Base-by-base conservation (phyloP, 35 echinoderm and acorn worm species). In the Ophiothrix spiculata region DNA sequence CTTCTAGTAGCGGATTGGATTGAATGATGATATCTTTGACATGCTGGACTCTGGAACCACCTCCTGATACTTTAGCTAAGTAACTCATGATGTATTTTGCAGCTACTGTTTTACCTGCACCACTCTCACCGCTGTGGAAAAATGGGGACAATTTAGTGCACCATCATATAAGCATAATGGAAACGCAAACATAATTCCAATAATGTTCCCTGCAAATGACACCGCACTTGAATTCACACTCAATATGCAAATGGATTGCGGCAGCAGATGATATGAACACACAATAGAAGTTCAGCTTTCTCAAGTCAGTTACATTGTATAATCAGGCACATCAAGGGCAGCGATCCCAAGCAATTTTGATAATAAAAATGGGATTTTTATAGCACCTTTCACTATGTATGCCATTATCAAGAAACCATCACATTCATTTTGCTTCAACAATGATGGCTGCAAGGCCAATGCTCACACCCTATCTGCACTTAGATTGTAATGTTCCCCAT, bases 21-120 rank as follows among this genome's bases (percentile, higher is more conserved):
- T 99, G 96, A 80, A 99, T 99, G 82, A 98, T 99, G 83, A 99
- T 94, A 56, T 99, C 96, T 75, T 99, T 99, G 85, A 99, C 96
- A 76, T 99, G 96, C 74, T 99, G 96, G 16, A 98, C 95, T 74
- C 83, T 99, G 31, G 81, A 36, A 10, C 96, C 92, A 1, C 96
- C 96, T 33, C 95, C 95, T 19, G 96, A 99, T 14, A 99, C 92
- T 74, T 90, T 99, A 37, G 96, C 96, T 39, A 99, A 91, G 92
- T 99, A 99, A 19, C 80, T 76, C 96, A 94, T 99, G 80, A 94
- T 99, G 79, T 94, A 99, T 80, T 99, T 99, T 86, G 92, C 92
- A 39, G 96, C 96, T 16, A 99, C 96, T 0, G 96, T 99, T 75
- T 99, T 99, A 25, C 96, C 96, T 15, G 96, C 96, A 39, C 96